Percentiles rank a stretch among this genome's conserved stretches.
Evolutionary conservation across 2,797 vertebrate genomes (phyloP).

Genomic region (Schizothorax lantsangensis): DNA sequence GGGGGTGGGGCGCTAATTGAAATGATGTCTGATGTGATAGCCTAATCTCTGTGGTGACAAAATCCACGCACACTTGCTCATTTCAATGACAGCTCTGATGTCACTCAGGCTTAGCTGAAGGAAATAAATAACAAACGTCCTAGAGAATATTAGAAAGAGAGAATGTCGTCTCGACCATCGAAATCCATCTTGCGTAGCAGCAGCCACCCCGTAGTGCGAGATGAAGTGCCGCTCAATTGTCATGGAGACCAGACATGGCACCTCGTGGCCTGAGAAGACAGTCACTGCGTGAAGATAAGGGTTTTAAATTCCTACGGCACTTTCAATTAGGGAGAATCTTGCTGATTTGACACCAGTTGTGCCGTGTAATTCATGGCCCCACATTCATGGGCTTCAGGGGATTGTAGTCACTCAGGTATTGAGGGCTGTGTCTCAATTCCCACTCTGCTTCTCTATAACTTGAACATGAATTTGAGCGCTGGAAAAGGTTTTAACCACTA

Average conservation of each 20-base stretch:
- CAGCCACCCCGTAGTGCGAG: constrained; percentile 34
- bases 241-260: constrained; percentile 57
- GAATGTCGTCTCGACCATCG: neutral
- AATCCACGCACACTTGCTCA: constrained; percentile 49
- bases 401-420: constrained; percentile 1
- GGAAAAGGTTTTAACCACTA: neutral
- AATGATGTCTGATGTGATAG: constrained; percentile 61
- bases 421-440: neutral
- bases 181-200: constrained; percentile 32
- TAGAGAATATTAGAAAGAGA: constrained; percentile 26
- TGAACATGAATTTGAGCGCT: neutral
- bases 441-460: neutral
- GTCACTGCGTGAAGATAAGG: constrained; percentile 49
- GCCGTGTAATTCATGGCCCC: constrained; percentile 45
- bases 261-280: constrained; percentile 37
- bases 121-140: constrained; percentile 39
- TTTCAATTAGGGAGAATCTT: constrained; percentile 43
- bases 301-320: constrained; percentile 36
- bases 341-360: constrained; percentile 45
- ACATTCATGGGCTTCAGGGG: constrained; percentile 10
- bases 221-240: constrained; percentile 58
- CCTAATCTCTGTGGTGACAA: constrained; percentile 59
- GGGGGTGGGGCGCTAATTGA: constrained; percentile 59
- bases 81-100: constrained; percentile 58
- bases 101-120: constrained; percentile 46